Conservation (phyloP, 2,113 vertebrate genomes). For the Guaruba guarouba region DNA sequence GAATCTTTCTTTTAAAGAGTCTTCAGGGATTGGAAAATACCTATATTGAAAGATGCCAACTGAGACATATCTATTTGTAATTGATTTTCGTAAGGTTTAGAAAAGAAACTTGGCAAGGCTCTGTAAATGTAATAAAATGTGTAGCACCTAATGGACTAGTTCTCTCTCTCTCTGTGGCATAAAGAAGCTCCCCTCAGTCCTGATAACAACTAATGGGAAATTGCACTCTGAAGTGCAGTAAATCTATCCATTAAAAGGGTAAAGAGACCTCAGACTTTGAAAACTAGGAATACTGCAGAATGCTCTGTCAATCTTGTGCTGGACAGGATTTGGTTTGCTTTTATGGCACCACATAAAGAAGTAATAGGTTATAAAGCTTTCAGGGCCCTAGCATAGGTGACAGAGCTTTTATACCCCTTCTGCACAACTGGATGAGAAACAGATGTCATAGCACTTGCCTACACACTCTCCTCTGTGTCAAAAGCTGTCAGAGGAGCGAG, state of each 20-base stretch:
- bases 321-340: conserved; percentile 24
- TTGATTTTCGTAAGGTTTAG: neutral
- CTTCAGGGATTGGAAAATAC: neutral
- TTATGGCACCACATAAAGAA: conserved; percentile 46
- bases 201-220: conserved; percentile 22
- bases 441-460: neutral
- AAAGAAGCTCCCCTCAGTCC: neutral
- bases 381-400: conserved; percentile 12
- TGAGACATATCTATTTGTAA: neutral
- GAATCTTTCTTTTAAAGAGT: neutral
- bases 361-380: conserved; percentile 54
- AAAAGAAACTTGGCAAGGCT: neutral
- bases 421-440: conserved; percentile 32
- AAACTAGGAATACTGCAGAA: neutral
- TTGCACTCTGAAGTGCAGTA: conserved; percentile 1
- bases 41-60: neutral
- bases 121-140: neutral
- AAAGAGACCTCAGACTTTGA: neutral
- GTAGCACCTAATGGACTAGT: neutral
- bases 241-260: neutral
- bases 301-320: neutral
- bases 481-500: neutral
- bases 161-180: neutral
- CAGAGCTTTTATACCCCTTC: neutral
- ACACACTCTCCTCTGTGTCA: neutral